Conservation (phyloP, 1,140 invertebrate genomes). For the Linepithema humile region DNA sequence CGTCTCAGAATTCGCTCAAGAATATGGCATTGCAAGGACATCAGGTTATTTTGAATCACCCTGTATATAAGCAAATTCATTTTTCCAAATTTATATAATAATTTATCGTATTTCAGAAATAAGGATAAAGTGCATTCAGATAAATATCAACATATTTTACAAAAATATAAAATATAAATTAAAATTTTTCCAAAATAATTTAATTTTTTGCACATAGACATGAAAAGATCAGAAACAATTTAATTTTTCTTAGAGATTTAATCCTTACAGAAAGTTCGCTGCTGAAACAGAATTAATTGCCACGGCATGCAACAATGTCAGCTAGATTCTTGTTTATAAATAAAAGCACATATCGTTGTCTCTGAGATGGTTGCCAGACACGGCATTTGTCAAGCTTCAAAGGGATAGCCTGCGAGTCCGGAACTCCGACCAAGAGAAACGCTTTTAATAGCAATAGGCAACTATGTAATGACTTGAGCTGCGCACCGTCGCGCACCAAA, state of each 20-base stretch:
- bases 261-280: not conserved
- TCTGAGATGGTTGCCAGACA: not conserved
- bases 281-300: not conserved
- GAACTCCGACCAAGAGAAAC: not conserved
- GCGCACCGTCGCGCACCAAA: not conserved
- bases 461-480: constrained; percentile 42
- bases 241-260: not conserved
- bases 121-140: not conserved
- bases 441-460: constrained; percentile 39
- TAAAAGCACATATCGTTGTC: constrained; percentile 1
- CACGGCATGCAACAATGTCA: not conserved
- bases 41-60: too few species aligned
- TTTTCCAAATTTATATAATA: not conserved
- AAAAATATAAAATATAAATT: not conserved
- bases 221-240: not conserved
- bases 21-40: too few species aligned
- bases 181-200: not conserved
- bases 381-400: constrained; percentile 6
- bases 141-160: not conserved
- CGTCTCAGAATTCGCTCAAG: too few species aligned
- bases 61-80: too few species aligned
- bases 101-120: not conserved
- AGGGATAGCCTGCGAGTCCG: not conserved
- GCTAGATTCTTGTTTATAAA: constrained; percentile 3
- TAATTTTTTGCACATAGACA: not conserved